Evolutionary conservation across 2,113 vertebrate species (phyloP).

Genomic region (Pimephales promelas): DNA sequence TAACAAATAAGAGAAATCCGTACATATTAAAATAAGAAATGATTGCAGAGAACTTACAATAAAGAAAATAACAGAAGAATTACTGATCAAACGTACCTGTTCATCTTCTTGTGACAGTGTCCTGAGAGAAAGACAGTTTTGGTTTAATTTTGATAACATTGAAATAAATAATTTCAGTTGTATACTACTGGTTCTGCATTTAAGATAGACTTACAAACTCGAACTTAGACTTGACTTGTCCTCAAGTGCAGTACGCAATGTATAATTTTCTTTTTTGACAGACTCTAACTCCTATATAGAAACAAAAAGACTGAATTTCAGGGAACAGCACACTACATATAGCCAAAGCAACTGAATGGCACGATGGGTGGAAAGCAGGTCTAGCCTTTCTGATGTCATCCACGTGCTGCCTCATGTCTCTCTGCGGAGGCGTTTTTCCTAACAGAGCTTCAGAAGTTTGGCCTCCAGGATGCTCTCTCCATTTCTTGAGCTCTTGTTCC

Average conservation of each 20-base stretch:
- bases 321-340: neutral
- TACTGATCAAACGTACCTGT: slow-evolving; percentile 62
- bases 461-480: slow-evolving; percentile 74
- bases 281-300: slow-evolving; percentile 60
- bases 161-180: neutral
- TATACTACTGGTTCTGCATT: neutral
- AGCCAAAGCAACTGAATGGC: neutral
- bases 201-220: slow-evolving; percentile 65
- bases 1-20: slow-evolving; percentile 54
- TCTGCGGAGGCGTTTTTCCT: slow-evolving; percentile 60
- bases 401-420: slow-evolving; percentile 60
- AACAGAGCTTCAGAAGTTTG: slow-evolving; percentile 47
- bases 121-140: slow-evolving; percentile 56
- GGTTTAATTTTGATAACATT: neutral
- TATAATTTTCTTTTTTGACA: slow-evolving; percentile 72
- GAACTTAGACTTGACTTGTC: slow-evolving; percentile 72
- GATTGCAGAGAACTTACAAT: neutral
- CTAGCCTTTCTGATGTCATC: slow-evolving; percentile 72
- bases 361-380: neutral
- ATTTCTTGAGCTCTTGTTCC: slow-evolving; percentile 83
- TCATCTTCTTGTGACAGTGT: slow-evolving; percentile 70
- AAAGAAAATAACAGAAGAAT: neutral
- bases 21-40: neutral
- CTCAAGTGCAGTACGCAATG: slow-evolving; percentile 59
- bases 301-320: neutral